Conservation (phyloP, 2,113 vertebrate species). For the Sterrhoptilus dennistouni region DNA sequence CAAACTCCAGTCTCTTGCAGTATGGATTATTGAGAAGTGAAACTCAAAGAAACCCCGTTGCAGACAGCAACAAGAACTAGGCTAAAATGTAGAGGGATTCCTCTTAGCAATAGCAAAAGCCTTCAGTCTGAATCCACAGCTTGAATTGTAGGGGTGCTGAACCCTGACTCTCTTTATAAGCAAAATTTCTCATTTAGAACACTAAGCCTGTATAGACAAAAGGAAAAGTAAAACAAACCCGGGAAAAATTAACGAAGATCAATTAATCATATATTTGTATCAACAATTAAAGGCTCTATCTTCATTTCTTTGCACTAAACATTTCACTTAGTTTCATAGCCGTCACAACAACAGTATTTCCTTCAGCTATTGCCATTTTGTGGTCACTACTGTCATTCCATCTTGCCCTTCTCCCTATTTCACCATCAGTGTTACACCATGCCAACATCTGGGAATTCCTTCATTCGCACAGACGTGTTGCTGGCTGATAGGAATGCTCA, state of each 20-base stretch:
- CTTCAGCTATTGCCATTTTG: neutral
- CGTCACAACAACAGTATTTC: neutral
- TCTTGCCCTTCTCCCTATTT: neutral
- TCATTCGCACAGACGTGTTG: rapidly evolving
- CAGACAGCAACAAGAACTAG: neutral
- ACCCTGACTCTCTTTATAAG: neutral
- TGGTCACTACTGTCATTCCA: neutral
- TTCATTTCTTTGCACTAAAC: neutral
- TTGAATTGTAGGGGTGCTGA: neutral
- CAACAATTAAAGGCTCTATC: neutral
- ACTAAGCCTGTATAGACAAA: neutral
- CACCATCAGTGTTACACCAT: neutral
- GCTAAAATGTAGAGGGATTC: neutral
- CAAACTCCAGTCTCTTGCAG: too few relatives aligned
- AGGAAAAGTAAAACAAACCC: neutral
- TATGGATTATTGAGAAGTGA: neutral
- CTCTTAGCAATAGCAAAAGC: neutral
- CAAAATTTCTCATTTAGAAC: neutral
- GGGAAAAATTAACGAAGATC: neutral
- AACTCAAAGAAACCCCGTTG: neutral
- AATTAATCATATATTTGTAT: neutral
- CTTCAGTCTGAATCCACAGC: neutral
- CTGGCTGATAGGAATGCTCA: neutral
- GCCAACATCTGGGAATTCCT: neutral
- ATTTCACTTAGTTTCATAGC: neutral